Percentiles rank a stretch among this genome's conserved stretches.
phyloP scores from a whole-genome alignment of 2,888 invertebrate species.

The Diadegma fenestrale region DNA sequence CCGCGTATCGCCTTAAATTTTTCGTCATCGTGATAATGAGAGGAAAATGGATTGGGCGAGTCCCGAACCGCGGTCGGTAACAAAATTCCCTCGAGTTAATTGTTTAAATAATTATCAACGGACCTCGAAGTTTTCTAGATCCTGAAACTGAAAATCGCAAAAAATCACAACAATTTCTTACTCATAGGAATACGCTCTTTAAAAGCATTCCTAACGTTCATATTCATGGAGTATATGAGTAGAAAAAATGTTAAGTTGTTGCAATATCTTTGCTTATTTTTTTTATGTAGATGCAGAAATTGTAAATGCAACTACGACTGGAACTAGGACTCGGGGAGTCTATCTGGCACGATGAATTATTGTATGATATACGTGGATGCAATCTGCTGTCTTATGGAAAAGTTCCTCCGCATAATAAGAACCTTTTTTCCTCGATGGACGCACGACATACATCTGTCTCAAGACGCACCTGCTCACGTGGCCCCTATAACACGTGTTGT shows the following conservation, averaged over 20 bases:
- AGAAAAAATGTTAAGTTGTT: conserved; percentile 5
- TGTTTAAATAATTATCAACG: too few relatives aligned
- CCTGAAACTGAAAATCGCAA: background rate
- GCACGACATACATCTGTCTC: conserved; percentile 44
- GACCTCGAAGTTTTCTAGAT: too few relatives aligned
- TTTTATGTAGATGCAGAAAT: conserved; percentile 17
- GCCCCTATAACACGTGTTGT: conserved; percentile 18
- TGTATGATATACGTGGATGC: conserved; percentile 13
- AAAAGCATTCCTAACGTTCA: background rate
- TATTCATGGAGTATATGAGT: background rate
- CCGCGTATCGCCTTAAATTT: background rate
- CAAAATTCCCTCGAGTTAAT: background rate
- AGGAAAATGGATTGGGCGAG: background rate
- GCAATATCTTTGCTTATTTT: conserved; percentile 6
- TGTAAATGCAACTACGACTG: conserved; percentile 40
- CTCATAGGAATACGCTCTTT: background rate
- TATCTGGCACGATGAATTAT: conserved; percentile 36
- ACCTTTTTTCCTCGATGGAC: conserved; percentile 10
- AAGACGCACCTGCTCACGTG: conserved; percentile 61
- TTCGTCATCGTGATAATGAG: background rate
- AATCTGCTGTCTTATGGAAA: conserved; percentile 43
- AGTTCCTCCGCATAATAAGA: conserved; percentile 33
- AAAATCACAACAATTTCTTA: background rate
- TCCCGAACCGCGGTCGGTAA: background rate
- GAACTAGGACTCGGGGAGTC: conserved; percentile 36